These are phyloP conservation scores for Drosophila mettleri DNA, from an alignment of 2,888 invertebrate species.

Conservation along the genomic window DNA sequence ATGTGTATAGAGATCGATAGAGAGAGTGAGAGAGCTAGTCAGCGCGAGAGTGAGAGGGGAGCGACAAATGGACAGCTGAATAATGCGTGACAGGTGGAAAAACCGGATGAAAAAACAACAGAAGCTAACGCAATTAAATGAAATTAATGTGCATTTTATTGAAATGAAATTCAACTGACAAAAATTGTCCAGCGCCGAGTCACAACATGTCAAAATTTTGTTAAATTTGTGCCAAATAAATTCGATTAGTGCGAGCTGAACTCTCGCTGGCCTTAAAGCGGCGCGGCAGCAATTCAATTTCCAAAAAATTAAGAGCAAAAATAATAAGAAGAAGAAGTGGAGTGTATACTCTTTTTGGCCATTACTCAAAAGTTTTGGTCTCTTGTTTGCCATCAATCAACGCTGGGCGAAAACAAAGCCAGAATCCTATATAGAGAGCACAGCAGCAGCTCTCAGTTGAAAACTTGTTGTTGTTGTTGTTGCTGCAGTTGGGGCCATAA, in stretches of 20 bases:
- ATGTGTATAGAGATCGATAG: constrained; percentile 10
- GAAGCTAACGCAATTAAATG: constrained; percentile 68
- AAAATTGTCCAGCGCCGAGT: not conserved
- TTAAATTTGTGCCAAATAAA: constrained; percentile 36
- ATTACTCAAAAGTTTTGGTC: constrained; percentile 49
- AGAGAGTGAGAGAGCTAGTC: not conserved
- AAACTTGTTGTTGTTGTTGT: constrained; percentile 18
- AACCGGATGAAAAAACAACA: constrained; percentile 34
- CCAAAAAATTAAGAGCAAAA: constrained; percentile 4
- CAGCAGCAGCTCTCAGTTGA: constrained; percentile 19
- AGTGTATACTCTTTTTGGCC: constrained; percentile 12
- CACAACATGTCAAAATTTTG: not conserved
- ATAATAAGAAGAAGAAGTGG: not conserved
- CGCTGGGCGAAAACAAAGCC: constrained; percentile 52
- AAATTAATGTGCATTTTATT: constrained; percentile 77
- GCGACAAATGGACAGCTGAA: constrained; percentile 25
- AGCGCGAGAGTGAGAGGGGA: not conserved
- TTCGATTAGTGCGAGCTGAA: constrained; percentile 56
- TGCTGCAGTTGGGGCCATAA: constrained; percentile 42
- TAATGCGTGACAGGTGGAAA: constrained; percentile 59
- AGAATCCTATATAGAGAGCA: constrained; percentile 28
- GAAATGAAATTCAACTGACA: constrained; percentile 71
- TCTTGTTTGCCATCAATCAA: constrained; percentile 71
- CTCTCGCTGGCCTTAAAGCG: constrained; percentile 53
- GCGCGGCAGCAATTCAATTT: constrained; percentile 40